A percentile compares a stretch with the other conserved stretches of the same genome.
Conservation (phyloP, 2,113 vertebrate species). For the Prionailurus viverrinus region DNA sequence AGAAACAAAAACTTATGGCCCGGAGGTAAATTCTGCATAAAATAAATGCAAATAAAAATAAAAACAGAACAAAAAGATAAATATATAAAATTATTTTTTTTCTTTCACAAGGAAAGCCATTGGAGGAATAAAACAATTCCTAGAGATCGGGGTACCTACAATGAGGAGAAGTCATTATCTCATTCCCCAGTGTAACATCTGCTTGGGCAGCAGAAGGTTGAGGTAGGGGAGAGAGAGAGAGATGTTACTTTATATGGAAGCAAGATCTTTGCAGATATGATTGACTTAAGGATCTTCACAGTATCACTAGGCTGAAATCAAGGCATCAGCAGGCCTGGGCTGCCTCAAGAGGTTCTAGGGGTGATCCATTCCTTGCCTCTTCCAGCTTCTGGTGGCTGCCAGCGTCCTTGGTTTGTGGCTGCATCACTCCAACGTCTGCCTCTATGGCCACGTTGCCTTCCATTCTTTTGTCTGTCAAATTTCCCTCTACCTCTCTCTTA, state of each 20-base stretch:
- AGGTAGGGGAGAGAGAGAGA: not conserved
- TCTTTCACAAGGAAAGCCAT: not conserved
- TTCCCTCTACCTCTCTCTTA: not conserved
- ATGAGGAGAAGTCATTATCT: not conserved
- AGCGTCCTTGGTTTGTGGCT: not conserved
- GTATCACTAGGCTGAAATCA: not conserved
- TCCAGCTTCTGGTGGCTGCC: not conserved
- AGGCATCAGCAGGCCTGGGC: not conserved
- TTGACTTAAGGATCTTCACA: not conserved
- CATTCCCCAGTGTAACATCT: slow-evolving; percentile 9
- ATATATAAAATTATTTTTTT: slow-evolving; percentile 16
- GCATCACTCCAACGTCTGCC: not conserved
- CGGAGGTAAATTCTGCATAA: too few species aligned
- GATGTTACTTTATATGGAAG: not conserved
- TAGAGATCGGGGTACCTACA: not conserved
- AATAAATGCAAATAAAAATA: too few species aligned
- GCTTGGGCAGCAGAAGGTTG: not conserved
- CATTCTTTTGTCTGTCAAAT: not conserved
- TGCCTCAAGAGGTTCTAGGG: not conserved
- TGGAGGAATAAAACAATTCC: not conserved
- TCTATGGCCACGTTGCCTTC: not conserved
- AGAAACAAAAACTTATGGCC: too few species aligned
- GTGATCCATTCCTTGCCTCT: not conserved
- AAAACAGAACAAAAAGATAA: too few species aligned
- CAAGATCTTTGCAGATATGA: not conserved